These are phyloP conservation scores for Ptychoptera albimana DNA, from an alignment of 2,888 invertebrate genomes.

Conservation along the genomic window DNA sequence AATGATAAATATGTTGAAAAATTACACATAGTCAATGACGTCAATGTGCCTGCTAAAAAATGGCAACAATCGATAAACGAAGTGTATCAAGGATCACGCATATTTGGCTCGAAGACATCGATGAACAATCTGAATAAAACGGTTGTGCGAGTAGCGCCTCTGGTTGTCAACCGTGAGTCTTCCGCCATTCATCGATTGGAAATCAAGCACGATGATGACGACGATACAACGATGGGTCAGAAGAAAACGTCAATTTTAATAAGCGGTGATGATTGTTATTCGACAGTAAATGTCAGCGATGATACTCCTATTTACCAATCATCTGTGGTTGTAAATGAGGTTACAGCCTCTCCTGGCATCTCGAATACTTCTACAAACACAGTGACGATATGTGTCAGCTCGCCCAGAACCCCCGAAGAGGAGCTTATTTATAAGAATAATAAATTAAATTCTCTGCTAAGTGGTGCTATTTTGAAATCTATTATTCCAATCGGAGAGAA, in stretches of 20 bases:
- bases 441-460: constrained; percentile 24
- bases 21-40: no score
- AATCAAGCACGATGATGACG: constrained; percentile 38
- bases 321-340: constrained; percentile 53
- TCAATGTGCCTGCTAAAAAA: no score
- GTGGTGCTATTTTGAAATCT: constrained; percentile 16
- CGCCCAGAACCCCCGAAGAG: constrained; percentile 17
- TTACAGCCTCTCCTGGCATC: constrained; percentile 31
- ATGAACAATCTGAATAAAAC: constrained; percentile 20
- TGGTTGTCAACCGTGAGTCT: constrained; percentile 18
- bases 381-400: constrained; percentile 41
- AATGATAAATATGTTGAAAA: no score
- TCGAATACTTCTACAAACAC: constrained; percentile 39
- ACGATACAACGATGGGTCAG: constrained; percentile 22
- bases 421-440: constrained; percentile 25
- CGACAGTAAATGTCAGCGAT: constrained; percentile 53
- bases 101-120: constrained; percentile 1
- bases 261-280: constrained; percentile 56
- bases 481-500: constrained; percentile 31
- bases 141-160: constrained; percentile 31
- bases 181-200: constrained; percentile 35
- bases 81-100: constrained; percentile 2
- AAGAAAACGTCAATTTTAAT: constrained; percentile 58
- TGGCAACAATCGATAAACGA: neutral
- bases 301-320: constrained; percentile 55